Conservation (phyloP, 2,113 vertebrate species). For the Thymallus thymallus region DNA sequence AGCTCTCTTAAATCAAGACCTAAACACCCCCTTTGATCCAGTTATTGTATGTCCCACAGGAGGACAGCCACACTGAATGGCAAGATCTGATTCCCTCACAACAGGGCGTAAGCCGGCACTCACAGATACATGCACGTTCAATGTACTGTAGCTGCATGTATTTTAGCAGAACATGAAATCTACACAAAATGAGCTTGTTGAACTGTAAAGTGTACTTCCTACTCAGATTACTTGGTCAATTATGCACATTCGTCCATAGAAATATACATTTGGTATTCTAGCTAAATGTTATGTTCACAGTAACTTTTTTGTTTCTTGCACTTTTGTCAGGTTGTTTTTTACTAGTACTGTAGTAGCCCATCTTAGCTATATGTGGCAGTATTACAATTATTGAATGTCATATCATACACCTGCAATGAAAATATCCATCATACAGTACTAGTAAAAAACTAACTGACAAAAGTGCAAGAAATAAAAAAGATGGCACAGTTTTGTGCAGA, state of each 20-base stretch:
- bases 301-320: conserved; percentile 25
- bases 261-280: neutral
- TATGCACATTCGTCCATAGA: neutral
- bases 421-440: no score
- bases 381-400: neutral
- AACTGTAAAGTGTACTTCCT: conserved; percentile 19
- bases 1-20: conserved; percentile 74
- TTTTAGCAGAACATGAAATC: neutral
- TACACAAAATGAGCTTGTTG: neutral
- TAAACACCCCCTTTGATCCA: conserved; percentile 77
- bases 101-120: conserved; percentile 52
- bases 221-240: conserved; percentile 3
- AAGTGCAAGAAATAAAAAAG: no score
- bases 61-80: conserved; percentile 69
- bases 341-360: no score
- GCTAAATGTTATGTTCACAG: conserved; percentile 12
- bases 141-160: neutral
- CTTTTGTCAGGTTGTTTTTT: conserved; percentile 14
- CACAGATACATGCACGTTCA: conserved; percentile 27
- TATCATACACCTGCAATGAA: neutral
- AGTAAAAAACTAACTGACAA: no score
- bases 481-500: conserved; percentile 13
- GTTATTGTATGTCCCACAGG: conserved; percentile 67
- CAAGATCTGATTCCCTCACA: conserved; percentile 66
- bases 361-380: neutral